Base-by-base conservation (phyloP, 2,888 invertebrate genomes). In the Cryptophagus acutangulus region DNA sequence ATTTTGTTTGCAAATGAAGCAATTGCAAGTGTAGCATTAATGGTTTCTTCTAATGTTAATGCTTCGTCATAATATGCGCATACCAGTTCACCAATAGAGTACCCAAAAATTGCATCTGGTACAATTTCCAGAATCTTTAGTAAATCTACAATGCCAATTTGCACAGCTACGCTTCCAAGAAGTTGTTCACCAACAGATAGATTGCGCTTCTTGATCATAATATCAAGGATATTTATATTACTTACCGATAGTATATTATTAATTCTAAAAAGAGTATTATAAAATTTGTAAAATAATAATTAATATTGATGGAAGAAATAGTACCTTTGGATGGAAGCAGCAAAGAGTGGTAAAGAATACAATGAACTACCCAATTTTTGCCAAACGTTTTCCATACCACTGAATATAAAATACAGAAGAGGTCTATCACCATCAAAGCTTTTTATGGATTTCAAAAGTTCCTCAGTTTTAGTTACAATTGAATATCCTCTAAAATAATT, bases 331-430 rank as follows among this genome's bases (percentile, higher is more conserved):
- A 92, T 81, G 10, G 88, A 81, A 33, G 79, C 73, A 20, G 78
- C 75, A 64, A 92, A 91, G 2, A 78, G 68, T 0, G 86, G 83
- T 17, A 92, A 73, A 51, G 74, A 70, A 79, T 91, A 79, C 33
- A 92, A 75, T 25, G 81, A 75, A 6, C 75, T 71, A 2, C 85
- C 92, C 88, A 93, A 90, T 48, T 84, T 83, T 8, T 80, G 71
- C 90, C 91, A 92, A 60, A 91, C 89, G 0, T 87, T 84, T 1
- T 90, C 89, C 88, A 93, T 88, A 17, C 92, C 93, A 37, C 91
- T 12, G 14, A 31, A 31, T 3, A 31, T 15, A 13, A 31, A 15
- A 15, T 31, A 15, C 3, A 31, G 12, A 3, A 16, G 31, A 5
- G 3, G 5, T 4, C 3, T 8, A 5, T 31, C 3, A 15, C 3